phyloP scores from a whole-genome alignment of 2,113 vertebrate genomes.

The Indicator indicator region DNA sequence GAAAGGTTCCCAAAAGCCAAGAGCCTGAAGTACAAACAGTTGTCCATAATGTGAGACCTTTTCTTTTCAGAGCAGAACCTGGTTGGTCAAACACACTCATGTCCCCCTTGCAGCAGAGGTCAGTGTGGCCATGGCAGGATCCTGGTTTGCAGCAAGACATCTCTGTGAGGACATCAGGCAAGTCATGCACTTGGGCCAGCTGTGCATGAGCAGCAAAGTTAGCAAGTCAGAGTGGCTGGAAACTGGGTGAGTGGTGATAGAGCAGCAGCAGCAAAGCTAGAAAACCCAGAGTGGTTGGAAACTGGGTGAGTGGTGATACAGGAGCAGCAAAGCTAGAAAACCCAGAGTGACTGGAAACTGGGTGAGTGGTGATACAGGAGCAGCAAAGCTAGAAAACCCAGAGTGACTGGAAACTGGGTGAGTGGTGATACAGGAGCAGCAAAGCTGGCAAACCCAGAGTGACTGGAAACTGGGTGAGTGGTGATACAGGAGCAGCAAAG shows the following conservation, averaged over 20 bases:
- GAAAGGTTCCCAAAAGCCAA: not conserved
- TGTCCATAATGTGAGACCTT: not conserved
- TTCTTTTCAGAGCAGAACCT: not conserved
- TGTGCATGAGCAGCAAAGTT: not conserved
- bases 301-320: no score
- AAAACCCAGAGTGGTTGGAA: not conserved
- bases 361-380: no score
- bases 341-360: not conserved
- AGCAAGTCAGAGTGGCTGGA: not conserved
- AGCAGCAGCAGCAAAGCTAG: not conserved
- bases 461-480: not conserved
- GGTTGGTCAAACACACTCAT: fast-evolving
- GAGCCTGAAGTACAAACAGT: not conserved
- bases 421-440: not conserved
- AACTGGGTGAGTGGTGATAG: not conserved
- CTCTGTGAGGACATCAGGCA: not conserved
- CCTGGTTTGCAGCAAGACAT: not conserved
- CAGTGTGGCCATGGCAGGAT: fast-evolving
- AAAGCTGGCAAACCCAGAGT: not conserved
- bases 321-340: not conserved
- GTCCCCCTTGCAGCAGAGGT: not conserved
- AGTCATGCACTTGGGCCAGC: not conserved
- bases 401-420: not conserved
- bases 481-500: not conserved
- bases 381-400: not conserved